Conservation (phyloP, 2,888 invertebrate species). For the Tromatobia lineatoria region DNA sequence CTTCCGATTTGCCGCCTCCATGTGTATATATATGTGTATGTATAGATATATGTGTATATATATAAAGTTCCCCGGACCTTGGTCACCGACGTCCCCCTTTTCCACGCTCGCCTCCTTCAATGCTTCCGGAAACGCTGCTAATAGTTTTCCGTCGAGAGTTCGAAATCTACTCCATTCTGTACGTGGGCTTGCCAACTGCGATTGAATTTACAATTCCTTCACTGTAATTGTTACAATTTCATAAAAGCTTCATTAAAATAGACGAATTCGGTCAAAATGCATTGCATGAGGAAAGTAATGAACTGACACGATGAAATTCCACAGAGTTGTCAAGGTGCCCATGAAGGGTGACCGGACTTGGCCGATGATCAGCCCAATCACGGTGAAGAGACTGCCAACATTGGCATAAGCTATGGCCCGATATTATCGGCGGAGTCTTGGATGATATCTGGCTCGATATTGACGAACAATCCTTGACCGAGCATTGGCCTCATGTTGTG, state of each 20-base stretch:
- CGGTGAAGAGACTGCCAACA: too few relatives aligned
- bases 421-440: too few relatives aligned
- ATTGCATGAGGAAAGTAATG: background rate
- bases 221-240: background rate
- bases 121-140: conserved; percentile 70
- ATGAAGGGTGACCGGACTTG: too few relatives aligned
- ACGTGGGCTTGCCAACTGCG: background rate
- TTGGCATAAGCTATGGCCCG: too few relatives aligned
- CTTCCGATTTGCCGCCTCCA: conserved; percentile 11
- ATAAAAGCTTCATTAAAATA: background rate
- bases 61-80: conserved; percentile 58
- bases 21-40: background rate
- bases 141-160: conserved; percentile 70
- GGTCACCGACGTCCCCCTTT: conserved; percentile 60
- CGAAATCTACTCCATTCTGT: conserved; percentile 40
- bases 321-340: too few relatives aligned
- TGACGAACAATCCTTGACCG: too few relatives aligned
- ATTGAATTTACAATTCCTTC: background rate
- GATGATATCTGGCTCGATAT: too few relatives aligned
- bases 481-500: too few relatives aligned
- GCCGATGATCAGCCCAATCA: too few relatives aligned
- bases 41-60: conserved; percentile 25
- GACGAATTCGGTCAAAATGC: background rate
- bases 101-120: conserved; percentile 28
- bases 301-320: too few relatives aligned